These are phyloP conservation scores for Drosophila rellima DNA, from an alignment of 2,888 invertebrate genomes.

Conservation along the genomic window DNA sequence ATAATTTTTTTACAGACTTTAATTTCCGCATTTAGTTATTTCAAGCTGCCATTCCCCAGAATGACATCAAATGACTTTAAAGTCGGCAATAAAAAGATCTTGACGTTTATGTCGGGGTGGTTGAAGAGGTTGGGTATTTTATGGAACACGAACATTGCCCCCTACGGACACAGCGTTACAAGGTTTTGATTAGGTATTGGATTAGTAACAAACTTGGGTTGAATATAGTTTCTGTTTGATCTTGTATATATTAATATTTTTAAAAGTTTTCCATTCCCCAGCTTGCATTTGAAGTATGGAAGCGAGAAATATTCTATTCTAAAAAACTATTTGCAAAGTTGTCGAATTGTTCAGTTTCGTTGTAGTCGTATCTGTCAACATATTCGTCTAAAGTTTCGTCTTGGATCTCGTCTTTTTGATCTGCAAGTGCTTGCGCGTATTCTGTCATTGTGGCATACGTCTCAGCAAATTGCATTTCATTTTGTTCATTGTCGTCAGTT, in stretches of 20 bases:
- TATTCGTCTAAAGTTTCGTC: slow-evolving; percentile 2
- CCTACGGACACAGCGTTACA: neutral
- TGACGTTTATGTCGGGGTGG: neutral
- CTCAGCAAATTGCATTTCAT: neutral
- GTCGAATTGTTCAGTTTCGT: neutral
- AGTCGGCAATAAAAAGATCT: slow-evolving; percentile 9
- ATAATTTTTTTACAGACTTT: slow-evolving; percentile 2
- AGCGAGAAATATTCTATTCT: no score
- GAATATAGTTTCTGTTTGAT: neutral
- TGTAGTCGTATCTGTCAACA: neutral
- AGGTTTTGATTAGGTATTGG: neutral
- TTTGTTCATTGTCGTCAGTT: neutral
- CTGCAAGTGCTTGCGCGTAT: neutral
- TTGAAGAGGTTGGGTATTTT: slow-evolving; percentile 3
- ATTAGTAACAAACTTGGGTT: neutral
- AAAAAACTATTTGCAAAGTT: neutral
- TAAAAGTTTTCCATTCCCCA: neutral
- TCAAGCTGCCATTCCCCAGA: neutral
- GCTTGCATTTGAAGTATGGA: no score
- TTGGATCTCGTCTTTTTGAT: neutral
- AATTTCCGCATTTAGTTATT: slow-evolving; percentile 5
- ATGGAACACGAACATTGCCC: neutral
- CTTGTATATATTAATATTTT: slow-evolving; percentile 9
- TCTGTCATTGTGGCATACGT: neutral
- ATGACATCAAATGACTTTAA: slow-evolving; percentile 2